phyloP scores from a whole-genome alignment of 2,797 vertebrate species.

The Antrozous pallidus region DNA sequence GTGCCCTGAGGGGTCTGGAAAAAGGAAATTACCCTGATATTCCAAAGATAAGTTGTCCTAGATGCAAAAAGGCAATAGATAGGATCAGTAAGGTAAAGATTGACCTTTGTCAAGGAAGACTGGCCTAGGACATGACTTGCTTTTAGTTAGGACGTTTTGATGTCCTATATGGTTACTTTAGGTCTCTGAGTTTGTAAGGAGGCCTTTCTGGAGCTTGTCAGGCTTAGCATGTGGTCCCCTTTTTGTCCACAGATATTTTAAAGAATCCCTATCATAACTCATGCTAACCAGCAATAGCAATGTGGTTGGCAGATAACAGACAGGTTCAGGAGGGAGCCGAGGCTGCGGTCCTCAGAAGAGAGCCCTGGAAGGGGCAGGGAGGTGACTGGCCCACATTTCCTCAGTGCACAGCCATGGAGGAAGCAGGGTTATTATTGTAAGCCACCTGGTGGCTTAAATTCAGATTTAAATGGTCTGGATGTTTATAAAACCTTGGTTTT shows the following conservation, averaged over 20 bases:
- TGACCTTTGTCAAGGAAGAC: not conserved
- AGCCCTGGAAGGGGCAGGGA: accelerated
- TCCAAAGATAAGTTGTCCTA: not conserved
- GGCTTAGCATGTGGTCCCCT: not conserved
- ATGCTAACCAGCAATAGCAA: not conserved
- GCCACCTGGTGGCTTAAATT: conserved; percentile 24
- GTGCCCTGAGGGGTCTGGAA: not conserved
- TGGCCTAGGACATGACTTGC: not conserved
- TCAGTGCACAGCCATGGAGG: not conserved
- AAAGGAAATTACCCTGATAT: not conserved
- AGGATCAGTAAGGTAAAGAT: not conserved
- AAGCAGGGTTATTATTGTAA: conserved; percentile 8
- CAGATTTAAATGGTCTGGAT: conserved; percentile 49
- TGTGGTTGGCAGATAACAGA: not conserved
- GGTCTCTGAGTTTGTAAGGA: not conserved
- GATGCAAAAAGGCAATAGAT: not conserved
- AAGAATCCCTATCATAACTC: not conserved
- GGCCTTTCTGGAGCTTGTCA: not conserved
- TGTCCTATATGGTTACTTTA: not conserved
- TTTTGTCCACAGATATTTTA: not conserved
- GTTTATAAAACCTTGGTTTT: conserved; percentile 47
- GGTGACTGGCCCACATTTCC: not conserved
- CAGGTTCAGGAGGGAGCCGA: too few relatives aligned
- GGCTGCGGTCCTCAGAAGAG: accelerated
- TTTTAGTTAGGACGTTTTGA: not conserved